Base-by-base conservation (phyloP, 2,113 vertebrate genomes). In the Rousettus leschenaultii region DNA sequence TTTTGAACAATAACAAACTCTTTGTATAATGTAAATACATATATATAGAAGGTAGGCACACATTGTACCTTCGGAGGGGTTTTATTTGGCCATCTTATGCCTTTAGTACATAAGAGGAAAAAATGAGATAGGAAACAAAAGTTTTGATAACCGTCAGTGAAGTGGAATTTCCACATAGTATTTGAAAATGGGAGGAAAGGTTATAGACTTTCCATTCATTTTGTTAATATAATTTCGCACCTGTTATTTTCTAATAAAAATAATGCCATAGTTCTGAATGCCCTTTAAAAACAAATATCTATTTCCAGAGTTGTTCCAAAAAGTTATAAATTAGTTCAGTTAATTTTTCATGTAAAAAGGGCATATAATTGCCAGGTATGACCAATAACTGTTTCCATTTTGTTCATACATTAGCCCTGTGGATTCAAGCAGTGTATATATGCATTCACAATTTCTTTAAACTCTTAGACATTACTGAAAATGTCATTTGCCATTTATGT, bases 1-100 rank as follows among this genome's bases (percentile, higher is more conserved):
- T 95, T 61, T 92, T 95, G 80, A 96, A 59, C 77, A 95, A 53
- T 90, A 94, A n/a, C 59, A 96, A 85, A 59, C 96, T 96, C 89
- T 89, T 94, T 93, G 55, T 95, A 0, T 61, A 88, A 70, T 55
- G 57, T 96, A 93, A 97, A 78, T 74, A 88, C 40, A 94, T 88
- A 91, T 87, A 74, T 91, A 91, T 96, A 80, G 73, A 82, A 53
- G 24, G 75, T 38, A 90, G 40, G 80, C 82, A n/a, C n/a, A 79
- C n/a, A 48, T 11, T 88, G 63, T 80, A 89, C 73, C 40, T 55
- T 79, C 10, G 33, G 66, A 94, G 77, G n/a, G 55, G 43, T 71
- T 91, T 59, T 6, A 12, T 68, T 73, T 96, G 68, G 43, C 43
- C 7, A 6, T 77, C 40, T 71, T 71, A 48, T 43, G 59, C 78